Evolutionary conservation across 1,140 invertebrate species (phyloP), one percentile per base, ranked within the genome.

Genomic region (Hycleus cichorii): DNA sequence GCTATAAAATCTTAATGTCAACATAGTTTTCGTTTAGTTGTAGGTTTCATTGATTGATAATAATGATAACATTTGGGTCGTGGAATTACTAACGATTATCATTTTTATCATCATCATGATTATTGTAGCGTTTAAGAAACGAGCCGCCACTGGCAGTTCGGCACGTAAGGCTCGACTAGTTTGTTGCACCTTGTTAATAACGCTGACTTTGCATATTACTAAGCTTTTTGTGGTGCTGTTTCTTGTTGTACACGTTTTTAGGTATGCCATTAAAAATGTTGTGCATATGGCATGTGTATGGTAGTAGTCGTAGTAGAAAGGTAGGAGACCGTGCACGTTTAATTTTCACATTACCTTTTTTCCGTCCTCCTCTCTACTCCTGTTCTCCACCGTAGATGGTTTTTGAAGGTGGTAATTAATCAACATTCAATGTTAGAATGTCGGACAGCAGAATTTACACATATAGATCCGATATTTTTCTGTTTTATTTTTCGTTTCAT

Each of bases 151-250:
- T 63, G 64, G 7, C 18, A 18, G 18, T 32, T 32, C 32, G 32
- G 32, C 4, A 5, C 32, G 32, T 59, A 43, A 27, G 56, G 58
- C 11, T 58, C 59, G 56, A 66, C 64, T 66, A 66, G 69, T 69
- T 68, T 68, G 67, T 69, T 69, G 67, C 67, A 70, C 67, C 69
- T 71, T 69, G 69, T 71, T 71, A 71, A 71, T 70, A 71, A 70
- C 62, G 69, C 68, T 71, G 69, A 71, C 69, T 71, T 70, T 70
- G 69, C 69, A 71, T 70, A 71, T 69, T 69, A 52, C 50, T 63
- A 50, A 47, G 63, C 60, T 69, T 66, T 67, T 69, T 68, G 60
- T 65, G 58, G 51, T 49, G 45, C 53, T 54, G 9, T 53, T 61
- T 58, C 50, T 44, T 59, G 50, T 59, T 46, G 62, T 65, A 67